Evolutionary conservation across 2,888 invertebrate genomes (phyloP).

Genomic region (Caenorhabditis sp.): DNA sequence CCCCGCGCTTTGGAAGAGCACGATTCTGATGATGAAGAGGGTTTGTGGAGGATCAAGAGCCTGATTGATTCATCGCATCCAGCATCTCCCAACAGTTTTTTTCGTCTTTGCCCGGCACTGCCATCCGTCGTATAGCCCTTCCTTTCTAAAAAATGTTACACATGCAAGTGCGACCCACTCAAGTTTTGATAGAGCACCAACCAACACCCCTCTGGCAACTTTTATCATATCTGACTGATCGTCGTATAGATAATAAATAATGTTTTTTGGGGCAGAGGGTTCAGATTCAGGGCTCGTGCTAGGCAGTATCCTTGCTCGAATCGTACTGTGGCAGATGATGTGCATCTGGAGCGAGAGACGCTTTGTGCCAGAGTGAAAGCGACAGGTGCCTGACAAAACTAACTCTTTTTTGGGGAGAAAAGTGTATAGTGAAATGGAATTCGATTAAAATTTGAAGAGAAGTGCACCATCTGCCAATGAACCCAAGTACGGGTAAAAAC

Average conservation of each 20-base stretch:
- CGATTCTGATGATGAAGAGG: constrained; percentile 35
- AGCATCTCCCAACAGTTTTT: constrained; percentile 10
- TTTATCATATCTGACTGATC: neutral
- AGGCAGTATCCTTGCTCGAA: neutral
- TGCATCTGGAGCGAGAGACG: neutral
- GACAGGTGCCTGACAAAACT: neutral
- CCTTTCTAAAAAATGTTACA: constrained; percentile 19
- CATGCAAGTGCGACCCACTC: constrained; percentile 26
- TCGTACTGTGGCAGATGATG: neutral
- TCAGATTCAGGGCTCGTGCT: no score
- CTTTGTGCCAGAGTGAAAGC: neutral
- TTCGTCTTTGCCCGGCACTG: neutral
- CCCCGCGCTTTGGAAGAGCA: neutral
- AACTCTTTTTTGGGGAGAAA: neutral
- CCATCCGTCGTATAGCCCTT: constrained; percentile 7
- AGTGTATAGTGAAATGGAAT: neutral
- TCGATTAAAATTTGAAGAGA: no score
- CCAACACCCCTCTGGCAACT: neutral
- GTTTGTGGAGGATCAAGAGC: neutral
- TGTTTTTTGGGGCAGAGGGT: no score
- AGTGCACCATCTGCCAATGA: no score
- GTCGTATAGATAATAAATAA: constrained; percentile 1
- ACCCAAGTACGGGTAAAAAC: no score
- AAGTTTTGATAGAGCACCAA: constrained; percentile 7
- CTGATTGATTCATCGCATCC: neutral